Base-by-base conservation (phyloP, 2,113 vertebrate genomes). In the Syngnathus typhle region DNA sequence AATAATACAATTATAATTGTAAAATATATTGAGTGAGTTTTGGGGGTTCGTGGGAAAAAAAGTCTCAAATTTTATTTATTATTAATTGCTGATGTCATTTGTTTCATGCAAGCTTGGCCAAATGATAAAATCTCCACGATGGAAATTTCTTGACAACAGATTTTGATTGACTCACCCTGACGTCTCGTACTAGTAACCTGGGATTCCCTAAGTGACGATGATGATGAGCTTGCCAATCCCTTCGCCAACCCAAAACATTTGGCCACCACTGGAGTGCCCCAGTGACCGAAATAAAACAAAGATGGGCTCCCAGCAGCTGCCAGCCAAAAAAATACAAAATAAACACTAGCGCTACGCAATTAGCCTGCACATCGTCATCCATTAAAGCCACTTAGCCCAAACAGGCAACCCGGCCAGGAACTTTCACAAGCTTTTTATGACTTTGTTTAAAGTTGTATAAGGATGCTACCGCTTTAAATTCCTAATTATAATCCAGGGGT, bases 241-340 rank as follows among this genome's bases (percentile, higher is more conserved):
- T 7, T 12, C 7, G 32, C 56, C 7, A 32, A 37, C 32, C 55
- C 9, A 36, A 41, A n/a, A 46, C 10, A 72, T 37, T 43, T 72
- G 69, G 64, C 72, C 23, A 41, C 44, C 70, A 59, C 72, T 67
- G 67, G 16, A n/a, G 64, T 60, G 70, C 56, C 73, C 71, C 66
- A 64, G 81, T 68, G 68, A 81, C 75, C 66, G 78, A 79, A 43
- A 5, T 38, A 16, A 54, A 69, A 61, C 74, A 84, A 67, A 64
- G 65, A 75, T 72, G 52, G 65, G 74, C 58, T 80, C 71, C 63
- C 79, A 71, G 67, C 47, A 36, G 51, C 64, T 7, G 6, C 47
- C 18, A 1, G 58, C 76, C 23, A 38, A 77, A 77, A 79, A 75
- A 81, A 77, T 82, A 87, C 83, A 70, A 82, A 58, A 85, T 84